These are phyloP conservation scores for Ennomos fuscantarius DNA, from an alignment of 2,888 invertebrate species.

Conservation along the genomic window DNA sequence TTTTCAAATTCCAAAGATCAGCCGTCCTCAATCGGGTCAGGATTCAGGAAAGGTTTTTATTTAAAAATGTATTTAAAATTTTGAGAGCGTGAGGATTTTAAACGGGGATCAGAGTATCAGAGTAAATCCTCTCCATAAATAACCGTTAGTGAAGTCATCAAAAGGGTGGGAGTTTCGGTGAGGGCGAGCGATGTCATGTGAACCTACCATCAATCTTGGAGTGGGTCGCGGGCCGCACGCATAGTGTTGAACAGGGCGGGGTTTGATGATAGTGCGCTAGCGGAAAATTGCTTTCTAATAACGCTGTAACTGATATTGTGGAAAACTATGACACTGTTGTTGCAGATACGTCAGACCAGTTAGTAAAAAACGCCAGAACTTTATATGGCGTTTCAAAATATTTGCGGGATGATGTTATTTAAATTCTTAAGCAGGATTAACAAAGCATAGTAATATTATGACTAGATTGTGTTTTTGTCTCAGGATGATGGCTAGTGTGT, in stretches of 20 bases:
- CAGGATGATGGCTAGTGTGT: no score
- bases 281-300: constrained; percentile 29
- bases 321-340: not conserved
- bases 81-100: constrained; percentile 60
- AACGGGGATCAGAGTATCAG: constrained; percentile 57
- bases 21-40: constrained; percentile 44
- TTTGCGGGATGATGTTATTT: no score
- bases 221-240: constrained; percentile 65
- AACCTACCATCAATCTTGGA: constrained; percentile 80
- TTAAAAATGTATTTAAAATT: constrained; percentile 67
- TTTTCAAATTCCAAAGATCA: constrained; percentile 29
- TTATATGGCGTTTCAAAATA: no score
- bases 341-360: not conserved
- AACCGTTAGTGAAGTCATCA: constrained; percentile 83
- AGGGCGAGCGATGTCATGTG: constrained; percentile 79
- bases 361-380: no score
- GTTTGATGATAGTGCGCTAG: constrained; percentile 27
- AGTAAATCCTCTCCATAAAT: constrained; percentile 76
- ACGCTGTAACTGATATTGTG: constrained; percentile 2
- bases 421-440: no score
- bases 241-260: constrained; percentile 48
- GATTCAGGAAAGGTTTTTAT: constrained; percentile 45
- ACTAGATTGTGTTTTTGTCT: no score
- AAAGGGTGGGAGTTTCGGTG: constrained; percentile 74
- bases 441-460: no score